These are phyloP conservation scores for Caenorhabditis angaria DNA, from an alignment of 2,888 invertebrate species.

Conservation along the genomic window DNA sequence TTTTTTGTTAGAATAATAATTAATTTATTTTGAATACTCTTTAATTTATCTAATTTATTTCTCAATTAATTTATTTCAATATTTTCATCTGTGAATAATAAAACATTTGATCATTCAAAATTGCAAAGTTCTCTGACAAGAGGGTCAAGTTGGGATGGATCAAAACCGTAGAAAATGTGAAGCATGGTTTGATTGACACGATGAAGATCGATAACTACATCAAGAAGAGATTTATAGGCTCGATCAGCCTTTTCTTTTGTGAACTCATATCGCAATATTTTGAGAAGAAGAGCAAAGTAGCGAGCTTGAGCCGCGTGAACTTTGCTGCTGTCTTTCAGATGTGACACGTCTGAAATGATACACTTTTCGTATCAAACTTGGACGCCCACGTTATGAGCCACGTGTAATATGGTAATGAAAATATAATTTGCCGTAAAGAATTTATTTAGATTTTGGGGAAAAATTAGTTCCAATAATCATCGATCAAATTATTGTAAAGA, in stretches of 20 bases:
- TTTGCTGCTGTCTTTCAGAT: conserved; percentile 14
- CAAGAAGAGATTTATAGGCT: conserved; percentile 52
- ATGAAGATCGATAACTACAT: conserved; percentile 54
- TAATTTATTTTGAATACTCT: conserved; percentile 1
- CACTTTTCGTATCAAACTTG: too few relatives aligned
- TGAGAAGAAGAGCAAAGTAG: conserved; percentile 37
- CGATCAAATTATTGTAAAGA: too few relatives aligned
- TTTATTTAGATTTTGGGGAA: too few relatives aligned
- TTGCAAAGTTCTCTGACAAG: conserved; percentile 62
- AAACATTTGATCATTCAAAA: conserved; percentile 27
- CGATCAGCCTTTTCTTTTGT: conserved; percentile 35
- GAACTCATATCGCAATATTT: conserved; percentile 57
- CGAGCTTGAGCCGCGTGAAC: conserved; percentile 22
- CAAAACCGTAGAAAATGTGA: conserved; percentile 58
- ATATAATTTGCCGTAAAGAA: too few relatives aligned
- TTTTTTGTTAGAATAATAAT: conserved; percentile 6
- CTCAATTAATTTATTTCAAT: conserved; percentile 18
- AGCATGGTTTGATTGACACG: conserved; percentile 58
- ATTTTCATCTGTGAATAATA: conserved; percentile 22
- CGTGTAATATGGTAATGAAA: too few relatives aligned
- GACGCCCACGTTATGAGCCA: too few relatives aligned
- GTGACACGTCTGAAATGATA: conserved; percentile 19
- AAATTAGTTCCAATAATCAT: too few relatives aligned
- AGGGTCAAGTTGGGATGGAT: conserved; percentile 63
- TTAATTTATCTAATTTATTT: neutral